Base-by-base conservation (phyloP, 2,797 vertebrate genomes). In the Chromis chromis region DNA sequence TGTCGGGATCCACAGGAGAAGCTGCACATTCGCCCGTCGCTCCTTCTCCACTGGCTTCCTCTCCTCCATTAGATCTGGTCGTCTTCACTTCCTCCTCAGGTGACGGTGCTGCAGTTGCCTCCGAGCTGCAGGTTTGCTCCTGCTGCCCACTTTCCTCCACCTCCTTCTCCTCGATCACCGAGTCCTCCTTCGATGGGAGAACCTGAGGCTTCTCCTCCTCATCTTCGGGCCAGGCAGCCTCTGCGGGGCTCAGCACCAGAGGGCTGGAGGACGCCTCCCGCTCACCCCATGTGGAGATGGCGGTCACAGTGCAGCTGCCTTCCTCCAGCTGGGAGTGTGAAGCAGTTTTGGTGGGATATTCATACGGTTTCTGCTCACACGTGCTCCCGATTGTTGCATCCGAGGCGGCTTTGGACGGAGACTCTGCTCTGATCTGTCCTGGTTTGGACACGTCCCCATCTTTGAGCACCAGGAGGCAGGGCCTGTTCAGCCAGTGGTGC, bases 81-180 rank as follows among this genome's bases (percentile, higher is more conserved):
- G 1, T 57, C 65, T 68, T 53, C 1, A 52, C 17, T 46, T 95
- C 94, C 76, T 91, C 93, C 70, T 88, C 87, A 8, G 63, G 0
- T 4, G 83, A 78, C 14, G 80, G 40, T 17, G 74, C 76, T 92
- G 95, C 94, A 61, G 90, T 67, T 12, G 87, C 83, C 79, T 95
- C 95, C 33, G 87, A 93, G 86, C 95, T 94, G 88, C 93, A 93
- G 74, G 94, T 61, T 73, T 88, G 95, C 81, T 97, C 96, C 10
- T 95, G 96, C 78, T 95, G 96, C 90, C 98, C 94, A 85, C 96
- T 96, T 89, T 99, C 94, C 53, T 98, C 98, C 88, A 96, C 92
- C 90, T 99, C 97, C 88, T 99, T 99, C 93, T 99, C 98, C 90
- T 99, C 98, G 42, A 98, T 94, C 81, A 98, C 97, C 0, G 96